Evolutionary conservation across 1,140 invertebrate genomes (phyloP).

Genomic region (Apocrypta bakeri): DNA sequence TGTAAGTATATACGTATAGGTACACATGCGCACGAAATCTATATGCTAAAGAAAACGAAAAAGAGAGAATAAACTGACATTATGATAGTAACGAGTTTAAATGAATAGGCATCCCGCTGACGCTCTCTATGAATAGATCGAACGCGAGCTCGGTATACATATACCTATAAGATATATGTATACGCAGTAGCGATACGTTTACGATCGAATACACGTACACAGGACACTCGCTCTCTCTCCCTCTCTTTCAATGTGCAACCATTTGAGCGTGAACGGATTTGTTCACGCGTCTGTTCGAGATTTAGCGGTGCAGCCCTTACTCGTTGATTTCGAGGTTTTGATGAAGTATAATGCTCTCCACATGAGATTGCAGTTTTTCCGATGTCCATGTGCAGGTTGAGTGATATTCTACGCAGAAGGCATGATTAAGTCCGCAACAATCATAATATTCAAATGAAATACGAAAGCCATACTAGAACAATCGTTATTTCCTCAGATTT

Average conservation of each 20-base stretch:
- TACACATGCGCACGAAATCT: background rate
- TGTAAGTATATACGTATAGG: background rate
- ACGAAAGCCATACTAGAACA: background rate
- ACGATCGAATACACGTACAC: constrained; percentile 34
- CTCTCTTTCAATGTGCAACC: background rate
- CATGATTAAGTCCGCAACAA: too few relatives aligned
- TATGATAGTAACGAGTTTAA: constrained; percentile 40
- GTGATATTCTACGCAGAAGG: too few relatives aligned
- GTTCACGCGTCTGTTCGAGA: background rate
- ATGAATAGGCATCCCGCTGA: constrained; percentile 51
- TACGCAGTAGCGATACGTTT: constrained; percentile 37
- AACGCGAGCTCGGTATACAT: constrained; percentile 7
- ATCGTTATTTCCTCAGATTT: background rate
- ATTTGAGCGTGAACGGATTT: constrained; percentile 24
- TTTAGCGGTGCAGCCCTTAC: background rate
- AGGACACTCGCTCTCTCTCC: too few relatives aligned
- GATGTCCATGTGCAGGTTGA: background rate
- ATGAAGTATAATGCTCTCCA: background rate
- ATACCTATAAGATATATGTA: background rate
- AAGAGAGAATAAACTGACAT: background rate
- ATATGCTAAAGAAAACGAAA: background rate
- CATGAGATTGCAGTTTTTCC: background rate
- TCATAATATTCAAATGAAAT: background rate
- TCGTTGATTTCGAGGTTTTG: background rate
- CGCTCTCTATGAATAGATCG: constrained; percentile 36